Percentiles rank a stretch among this genome's conserved stretches.
phyloP scores from a whole-genome alignment of 2,888 invertebrate species.

The Epinotia brunnichana region DNA sequence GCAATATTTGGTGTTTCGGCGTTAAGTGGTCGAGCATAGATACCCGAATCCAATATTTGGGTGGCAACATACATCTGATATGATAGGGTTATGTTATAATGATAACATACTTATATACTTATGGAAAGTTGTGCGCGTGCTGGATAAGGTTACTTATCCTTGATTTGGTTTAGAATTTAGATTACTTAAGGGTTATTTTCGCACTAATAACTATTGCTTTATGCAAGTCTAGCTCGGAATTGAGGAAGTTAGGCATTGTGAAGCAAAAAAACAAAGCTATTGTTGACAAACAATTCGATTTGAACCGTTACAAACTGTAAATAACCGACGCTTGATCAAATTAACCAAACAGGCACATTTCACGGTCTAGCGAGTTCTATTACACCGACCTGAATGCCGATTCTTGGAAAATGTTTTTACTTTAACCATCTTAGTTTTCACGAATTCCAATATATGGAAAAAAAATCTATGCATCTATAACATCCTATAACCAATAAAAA shows the following conservation, averaged over 20 bases:
- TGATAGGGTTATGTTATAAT: too few species aligned
- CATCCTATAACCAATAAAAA: too few species aligned
- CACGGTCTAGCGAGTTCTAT: constrained; percentile 13
- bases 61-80: too few species aligned
- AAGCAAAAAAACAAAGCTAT: constrained; percentile 1
- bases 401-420: constrained; percentile 10
- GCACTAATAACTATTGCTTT: background rate
- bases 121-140: background rate
- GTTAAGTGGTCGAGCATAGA: too few species aligned
- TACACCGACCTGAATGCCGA: constrained; percentile 12
- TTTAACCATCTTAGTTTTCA: background rate
- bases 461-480: too few species aligned
- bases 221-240: background rate
- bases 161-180: background rate
- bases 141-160: background rate
- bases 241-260: constrained; percentile 10
- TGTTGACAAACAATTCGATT: constrained; percentile 15
- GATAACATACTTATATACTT: background rate
- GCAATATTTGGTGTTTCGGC: too few species aligned
- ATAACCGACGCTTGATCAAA: constrained; percentile 7
- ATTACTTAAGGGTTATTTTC: background rate
- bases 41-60: too few species aligned
- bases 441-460: too few species aligned
- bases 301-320: constrained; percentile 8
- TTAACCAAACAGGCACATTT: constrained; percentile 16